Percentiles rank a stretch among this genome's conserved stretches.
These are phyloP conservation scores for Callipepla squamata DNA, from an alignment of 2,113 vertebrate genomes.

Conservation along the genomic window DNA sequence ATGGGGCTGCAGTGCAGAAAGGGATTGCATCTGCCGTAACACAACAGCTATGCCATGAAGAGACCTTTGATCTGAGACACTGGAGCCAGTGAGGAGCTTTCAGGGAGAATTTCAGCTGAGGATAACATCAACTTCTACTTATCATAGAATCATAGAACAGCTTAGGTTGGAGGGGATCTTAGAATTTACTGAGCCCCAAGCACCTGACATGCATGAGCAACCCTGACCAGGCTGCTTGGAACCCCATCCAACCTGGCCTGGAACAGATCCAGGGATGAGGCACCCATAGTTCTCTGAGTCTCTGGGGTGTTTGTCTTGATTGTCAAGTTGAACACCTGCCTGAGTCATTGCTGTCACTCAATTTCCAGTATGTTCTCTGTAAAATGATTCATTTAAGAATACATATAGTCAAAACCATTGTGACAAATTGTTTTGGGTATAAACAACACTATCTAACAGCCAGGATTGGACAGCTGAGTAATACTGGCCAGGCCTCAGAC, in stretches of 20 bases:
- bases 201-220: too few relatives aligned
- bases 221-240: too few relatives aligned
- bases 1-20: neutral
- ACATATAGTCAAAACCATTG: accelerated
- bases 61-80: neutral
- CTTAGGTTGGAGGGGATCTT: too few relatives aligned
- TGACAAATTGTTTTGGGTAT: neutral
- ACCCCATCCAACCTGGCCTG: too few relatives aligned
- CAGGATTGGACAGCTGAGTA: accelerated
- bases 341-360: neutral
- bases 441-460: neutral
- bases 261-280: too few relatives aligned
- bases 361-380: neutral
- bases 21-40: neutral
- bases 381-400: neutral
- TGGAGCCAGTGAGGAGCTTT: neutral
- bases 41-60: accelerated
- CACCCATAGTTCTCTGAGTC: too few relatives aligned
- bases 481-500: neutral
- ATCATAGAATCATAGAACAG: too few relatives aligned
- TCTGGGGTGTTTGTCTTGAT: neutral
- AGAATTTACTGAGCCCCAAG: too few relatives aligned
- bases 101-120: neutral
- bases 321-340: accelerated
- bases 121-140: neutral